phyloP scores from a whole-genome alignment of 2,888 invertebrate genomes.

The Ophraella communa region DNA sequence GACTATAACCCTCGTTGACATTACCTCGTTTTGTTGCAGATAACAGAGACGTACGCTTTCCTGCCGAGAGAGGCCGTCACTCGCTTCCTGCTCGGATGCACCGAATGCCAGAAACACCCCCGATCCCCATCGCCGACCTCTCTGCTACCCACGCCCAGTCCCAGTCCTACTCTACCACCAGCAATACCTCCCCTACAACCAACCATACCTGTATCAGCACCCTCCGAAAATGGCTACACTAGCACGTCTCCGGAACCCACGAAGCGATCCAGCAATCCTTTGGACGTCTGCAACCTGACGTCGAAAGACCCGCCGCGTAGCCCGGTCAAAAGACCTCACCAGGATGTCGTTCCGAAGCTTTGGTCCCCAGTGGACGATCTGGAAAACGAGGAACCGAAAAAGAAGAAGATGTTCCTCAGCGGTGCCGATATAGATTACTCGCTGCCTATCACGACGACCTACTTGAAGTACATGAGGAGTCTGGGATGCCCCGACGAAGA shows the following conservation, averaged over 20 bases:
- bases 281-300: conserved; percentile 69
- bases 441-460: conserved; percentile 88
- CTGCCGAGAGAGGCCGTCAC: conserved; percentile 96
- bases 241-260: conserved; percentile 39
- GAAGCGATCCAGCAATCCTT: conserved; percentile 66
- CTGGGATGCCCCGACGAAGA: conserved; percentile 70
- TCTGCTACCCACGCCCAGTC: conserved; percentile 56
- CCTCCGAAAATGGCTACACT: conserved; percentile 30
- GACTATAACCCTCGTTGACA: background rate
- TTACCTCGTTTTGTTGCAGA: conserved; percentile 68
- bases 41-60: conserved; percentile 95
- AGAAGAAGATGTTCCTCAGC: conserved; percentile 52
- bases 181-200: conserved; percentile 31
- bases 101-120: conserved; percentile 86
- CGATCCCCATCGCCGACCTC: conserved; percentile 70
- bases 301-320: conserved; percentile 65
- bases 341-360: conserved; percentile 62
- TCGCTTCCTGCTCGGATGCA: conserved; percentile 91
- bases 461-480: conserved; percentile 83
- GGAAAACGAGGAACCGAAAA: conserved; percentile 52
- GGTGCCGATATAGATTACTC: conserved; percentile 75
- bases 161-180: conserved; percentile 52
- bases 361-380: conserved; percentile 65
- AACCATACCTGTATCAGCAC: background rate
- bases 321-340: conserved; percentile 55